Percentiles rank a stretch among this genome's conserved stretches.
phyloP scores from a whole-genome alignment of 2,888 invertebrate species.

The Aspidapion aeneum region DNA sequence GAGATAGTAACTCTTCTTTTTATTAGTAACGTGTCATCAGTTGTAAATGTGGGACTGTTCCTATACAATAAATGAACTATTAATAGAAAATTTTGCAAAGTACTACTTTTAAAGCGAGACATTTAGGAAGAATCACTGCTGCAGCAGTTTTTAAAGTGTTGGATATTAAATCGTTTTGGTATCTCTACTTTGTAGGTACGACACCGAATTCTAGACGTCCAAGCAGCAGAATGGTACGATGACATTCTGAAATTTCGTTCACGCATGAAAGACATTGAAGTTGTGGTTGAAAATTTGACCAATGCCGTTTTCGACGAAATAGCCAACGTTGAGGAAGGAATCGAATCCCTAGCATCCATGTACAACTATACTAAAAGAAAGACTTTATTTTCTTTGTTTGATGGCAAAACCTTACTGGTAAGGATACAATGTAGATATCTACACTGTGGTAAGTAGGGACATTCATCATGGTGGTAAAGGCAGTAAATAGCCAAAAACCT shows the following conservation, averaged over 20 bases:
- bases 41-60: no score
- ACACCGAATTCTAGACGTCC: slow-evolving; percentile 70
- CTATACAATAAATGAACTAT: no score
- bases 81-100: no score
- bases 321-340: slow-evolving; percentile 76
- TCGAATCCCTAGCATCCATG: slow-evolving; percentile 72
- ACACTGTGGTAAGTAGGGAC: no score
- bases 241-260: slow-evolving; percentile 61
- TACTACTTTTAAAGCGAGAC: no score
- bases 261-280: slow-evolving; percentile 62
- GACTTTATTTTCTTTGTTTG: slow-evolving; percentile 65
- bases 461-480: not conserved
- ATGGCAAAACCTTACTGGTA: slow-evolving; percentile 63
- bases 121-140: no score
- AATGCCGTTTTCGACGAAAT: slow-evolving; percentile 74
- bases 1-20: no score
- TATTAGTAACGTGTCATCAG: no score
- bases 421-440: not conserved
- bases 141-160: no score
- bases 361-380: slow-evolving; percentile 75
- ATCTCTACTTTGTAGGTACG: slow-evolving; percentile 47
- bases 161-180: no score
- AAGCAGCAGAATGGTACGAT: slow-evolving; percentile 80
- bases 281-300: slow-evolving; percentile 80
- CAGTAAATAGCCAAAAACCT: no score